Conservation (phyloP, 2,797 vertebrate species). For the Cetoscarus ocellatus region DNA sequence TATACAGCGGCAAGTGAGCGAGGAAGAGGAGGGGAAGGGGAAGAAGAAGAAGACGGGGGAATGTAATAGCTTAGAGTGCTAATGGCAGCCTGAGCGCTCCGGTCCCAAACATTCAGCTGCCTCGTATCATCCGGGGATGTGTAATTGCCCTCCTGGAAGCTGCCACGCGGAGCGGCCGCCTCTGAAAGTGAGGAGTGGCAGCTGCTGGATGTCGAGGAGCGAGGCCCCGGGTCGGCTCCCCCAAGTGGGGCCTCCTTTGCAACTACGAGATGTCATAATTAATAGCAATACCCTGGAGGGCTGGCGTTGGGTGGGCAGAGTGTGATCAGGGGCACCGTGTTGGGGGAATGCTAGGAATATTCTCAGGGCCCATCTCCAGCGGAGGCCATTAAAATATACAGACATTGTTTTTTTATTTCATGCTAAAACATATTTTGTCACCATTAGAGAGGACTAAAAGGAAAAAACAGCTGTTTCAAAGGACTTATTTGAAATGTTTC, state of each 20-base stretch:
- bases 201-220: conserved; percentile 78
- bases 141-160: conserved; percentile 81
- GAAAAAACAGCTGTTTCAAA: no score
- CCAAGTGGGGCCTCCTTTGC: conserved; percentile 68
- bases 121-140: conserved; percentile 74
- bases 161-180: conserved; percentile 68
- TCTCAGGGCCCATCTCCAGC: no score
- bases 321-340: not conserved
- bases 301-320: conserved; percentile 10
- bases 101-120: conserved; percentile 77
- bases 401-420: no score
- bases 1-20: conserved; percentile 72
- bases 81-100: conserved; percentile 72
- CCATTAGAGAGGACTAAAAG: no score
- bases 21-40: conserved; percentile 32
- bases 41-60: conserved; percentile 38
- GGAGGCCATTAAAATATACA: no score
- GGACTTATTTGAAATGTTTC: no score
- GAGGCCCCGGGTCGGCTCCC: conserved; percentile 70
- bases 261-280: conserved; percentile 83
- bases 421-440: no score
- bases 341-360: no score
- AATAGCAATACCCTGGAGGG: conserved; percentile 72
- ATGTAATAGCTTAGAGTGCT: conserved; percentile 74
- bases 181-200: conserved; percentile 77